Evolutionary conservation across 2,888 invertebrate species (phyloP).

Genomic region (Trichacis sp.): DNA sequence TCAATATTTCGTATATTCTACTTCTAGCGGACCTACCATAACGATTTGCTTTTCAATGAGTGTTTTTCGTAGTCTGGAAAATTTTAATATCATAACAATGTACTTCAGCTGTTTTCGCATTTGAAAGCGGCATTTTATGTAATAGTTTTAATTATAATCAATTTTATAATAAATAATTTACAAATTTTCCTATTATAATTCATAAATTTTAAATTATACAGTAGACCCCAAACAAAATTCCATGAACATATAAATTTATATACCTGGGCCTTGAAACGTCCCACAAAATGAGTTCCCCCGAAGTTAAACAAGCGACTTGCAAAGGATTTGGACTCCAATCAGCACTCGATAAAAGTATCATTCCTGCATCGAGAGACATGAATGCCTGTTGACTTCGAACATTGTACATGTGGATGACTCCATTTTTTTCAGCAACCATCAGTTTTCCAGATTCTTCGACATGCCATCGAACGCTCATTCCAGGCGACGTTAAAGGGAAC

Average conservation of each 20-base stretch:
- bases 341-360: constrained; percentile 75
- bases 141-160: too few species aligned
- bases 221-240: constrained; percentile 5
- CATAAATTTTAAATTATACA: too few species aligned
- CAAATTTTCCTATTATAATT: too few species aligned
- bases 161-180: too few species aligned
- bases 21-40: too few species aligned
- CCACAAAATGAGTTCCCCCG: constrained; percentile 78
- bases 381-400: constrained; percentile 76
- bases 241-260: too few species aligned
- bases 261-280: constrained; percentile 77
- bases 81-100: too few species aligned
- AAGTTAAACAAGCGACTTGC: constrained; percentile 75
- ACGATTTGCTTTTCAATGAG: too few species aligned
- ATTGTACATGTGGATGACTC: constrained; percentile 81
- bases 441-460: constrained; percentile 78
- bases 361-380: constrained; percentile 75
- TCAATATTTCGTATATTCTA: too few species aligned
- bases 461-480: constrained; percentile 78
- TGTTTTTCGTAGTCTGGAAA: too few species aligned
- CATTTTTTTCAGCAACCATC: constrained; percentile 81
- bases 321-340: constrained; percentile 79
- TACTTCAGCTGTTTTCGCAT: too few species aligned
- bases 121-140: too few species aligned
- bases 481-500: constrained; percentile 77